phyloP scores from a whole-genome alignment of 2,797 vertebrate genomes.

The Micropoecilia bifurca region DNA sequence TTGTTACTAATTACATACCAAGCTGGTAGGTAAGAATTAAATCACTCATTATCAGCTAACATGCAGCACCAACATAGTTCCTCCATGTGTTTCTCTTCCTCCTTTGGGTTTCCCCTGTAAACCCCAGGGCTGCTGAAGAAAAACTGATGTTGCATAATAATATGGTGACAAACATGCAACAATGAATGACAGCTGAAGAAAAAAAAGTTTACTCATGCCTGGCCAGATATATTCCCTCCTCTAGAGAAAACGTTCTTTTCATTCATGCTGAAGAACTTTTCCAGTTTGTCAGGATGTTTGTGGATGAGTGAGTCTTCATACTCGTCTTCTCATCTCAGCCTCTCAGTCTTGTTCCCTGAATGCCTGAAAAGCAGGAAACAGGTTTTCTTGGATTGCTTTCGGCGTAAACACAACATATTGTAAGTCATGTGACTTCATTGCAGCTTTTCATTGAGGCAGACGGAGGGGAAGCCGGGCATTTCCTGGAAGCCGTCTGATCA shows the following conservation, averaged over 20 bases:
- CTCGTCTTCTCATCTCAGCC: neutral
- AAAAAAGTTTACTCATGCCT: neutral
- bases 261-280: neutral
- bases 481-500: neutral
- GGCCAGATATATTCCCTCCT: neutral
- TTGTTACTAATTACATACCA: neutral
- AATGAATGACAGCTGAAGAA: neutral
- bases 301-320: neutral
- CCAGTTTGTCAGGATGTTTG: conserved; percentile 12
- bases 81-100: conserved; percentile 1
- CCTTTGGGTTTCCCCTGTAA: conserved; percentile 21
- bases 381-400: neutral
- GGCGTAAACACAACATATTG: conserved; percentile 5
- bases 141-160: neutral
- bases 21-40: neutral
- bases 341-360: neutral
- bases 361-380: neutral
- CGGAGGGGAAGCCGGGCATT: neutral
- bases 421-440: conserved; percentile 17
- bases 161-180: neutral
- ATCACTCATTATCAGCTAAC: neutral
- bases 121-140: conserved; percentile 8
- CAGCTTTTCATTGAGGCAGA: neutral
- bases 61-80: neutral
- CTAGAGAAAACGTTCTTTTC: neutral